phyloP scores from a whole-genome alignment of 2,797 vertebrate species.

The Sebastes taczanowskii region DNA sequence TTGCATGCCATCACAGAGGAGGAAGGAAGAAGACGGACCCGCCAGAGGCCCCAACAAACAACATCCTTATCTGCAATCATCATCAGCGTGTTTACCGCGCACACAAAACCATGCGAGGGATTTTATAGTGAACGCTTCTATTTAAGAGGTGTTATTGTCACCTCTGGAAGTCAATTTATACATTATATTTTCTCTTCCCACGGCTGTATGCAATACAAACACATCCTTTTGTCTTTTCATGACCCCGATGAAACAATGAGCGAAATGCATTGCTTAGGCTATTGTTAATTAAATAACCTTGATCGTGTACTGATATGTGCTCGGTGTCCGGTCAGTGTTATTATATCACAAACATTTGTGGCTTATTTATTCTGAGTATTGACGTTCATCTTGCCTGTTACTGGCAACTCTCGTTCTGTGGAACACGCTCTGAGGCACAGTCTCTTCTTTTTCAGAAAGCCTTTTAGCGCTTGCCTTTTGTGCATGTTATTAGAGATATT shows the following conservation, averaged over 20 bases:
- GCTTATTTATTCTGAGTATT: background rate
- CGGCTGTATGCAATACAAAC: background rate
- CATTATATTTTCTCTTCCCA: background rate
- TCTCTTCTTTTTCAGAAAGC: slow-evolving; percentile 2
- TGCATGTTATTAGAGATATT: background rate
- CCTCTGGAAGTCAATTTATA: background rate
- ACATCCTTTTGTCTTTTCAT: background rate
- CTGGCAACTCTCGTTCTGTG: background rate
- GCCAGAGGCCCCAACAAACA: slow-evolving; percentile 11
- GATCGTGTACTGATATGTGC: background rate
- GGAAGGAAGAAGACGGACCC: slow-evolving; percentile 62
- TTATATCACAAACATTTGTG: background rate
- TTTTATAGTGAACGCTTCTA: background rate
- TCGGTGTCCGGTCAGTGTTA: background rate
- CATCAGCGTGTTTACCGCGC: background rate
- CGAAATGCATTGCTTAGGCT: background rate
- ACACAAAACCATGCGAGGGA: background rate
- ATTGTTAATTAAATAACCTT: background rate
- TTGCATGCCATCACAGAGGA: slow-evolving; percentile 56
- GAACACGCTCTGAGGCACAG: fast-evolving
- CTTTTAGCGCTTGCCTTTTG: background rate
- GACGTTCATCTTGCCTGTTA: background rate
- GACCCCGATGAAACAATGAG: background rate
- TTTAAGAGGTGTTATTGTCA: background rate
- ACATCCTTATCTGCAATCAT: slow-evolving; percentile 50